Base-by-base conservation (phyloP, 2,113 vertebrate species). In the Sorex araneus region DNA sequence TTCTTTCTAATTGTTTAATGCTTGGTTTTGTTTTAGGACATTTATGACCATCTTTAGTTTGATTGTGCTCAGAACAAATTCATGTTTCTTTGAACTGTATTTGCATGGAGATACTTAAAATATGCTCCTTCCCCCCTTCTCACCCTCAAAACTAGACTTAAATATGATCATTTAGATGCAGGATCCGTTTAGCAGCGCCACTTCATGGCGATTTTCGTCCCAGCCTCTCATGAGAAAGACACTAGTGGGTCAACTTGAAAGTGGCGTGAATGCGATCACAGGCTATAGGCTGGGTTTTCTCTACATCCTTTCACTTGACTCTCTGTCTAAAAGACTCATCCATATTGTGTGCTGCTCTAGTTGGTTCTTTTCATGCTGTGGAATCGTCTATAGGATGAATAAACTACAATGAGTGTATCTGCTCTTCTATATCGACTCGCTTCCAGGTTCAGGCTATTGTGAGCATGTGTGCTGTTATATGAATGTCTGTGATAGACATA, bases 41-140 rank as follows among this genome's bases (percentile, higher is more conserved):
- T 75, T 85, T 47, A 84, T 16, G 84, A 32, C 21, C 47, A 40
- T 82, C 45, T 60, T 25, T 67, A 87, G 76, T 50, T 4, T 90
- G 19, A 15, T 30, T 90, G 78, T 12, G 30, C 8, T 87, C 11
- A 74, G 28, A 30, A 71, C 11, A 84, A 23, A 36, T 2, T 60
- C 36, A 4, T 78, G 67, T 71, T 70, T 77, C 23, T 69, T 77
- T 43, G 47, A n/a, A 36, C 76, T 70, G 28, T 4, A 47, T 32
- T 79, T 76, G 74, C 32, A 16, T 43, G 84, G 57, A 82, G 36
- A 47, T 69, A 23, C 34, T 45, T 45, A 13, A 87, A 74, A 84
- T 36, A 84, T 67, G 57, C 57, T 27, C 6, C 34, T 15, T 19
- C 30, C 16, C 6, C 3, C 32, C 19, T 28, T 8, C 50, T 6